These are phyloP conservation scores for Aegotheles bennettii DNA, from an alignment of 2,113 vertebrate genomes.

Conservation along the genomic window DNA sequence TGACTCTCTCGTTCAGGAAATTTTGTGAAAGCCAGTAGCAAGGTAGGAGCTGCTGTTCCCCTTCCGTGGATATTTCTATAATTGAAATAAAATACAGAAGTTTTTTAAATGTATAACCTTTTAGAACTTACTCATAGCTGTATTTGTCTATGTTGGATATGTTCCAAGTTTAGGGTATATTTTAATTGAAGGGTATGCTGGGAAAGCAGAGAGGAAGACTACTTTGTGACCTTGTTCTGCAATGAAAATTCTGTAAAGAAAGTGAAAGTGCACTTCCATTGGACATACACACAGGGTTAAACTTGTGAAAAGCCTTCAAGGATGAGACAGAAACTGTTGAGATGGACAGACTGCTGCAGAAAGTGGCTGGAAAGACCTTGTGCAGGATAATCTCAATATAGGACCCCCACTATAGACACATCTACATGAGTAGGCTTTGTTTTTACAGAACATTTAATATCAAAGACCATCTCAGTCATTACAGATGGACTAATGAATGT, in stretches of 20 bases:
- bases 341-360: background rate
- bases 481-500: background rate
- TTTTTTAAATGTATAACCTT: background rate
- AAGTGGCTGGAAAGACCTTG: background rate
- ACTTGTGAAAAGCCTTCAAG: background rate
- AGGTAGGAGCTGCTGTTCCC: conserved; percentile 7
- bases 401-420: background rate
- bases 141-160: background rate
- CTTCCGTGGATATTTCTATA: conserved; percentile 56
- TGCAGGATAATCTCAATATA: background rate
- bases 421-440: background rate
- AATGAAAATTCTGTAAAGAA: background rate
- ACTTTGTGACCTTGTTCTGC: background rate
- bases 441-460: background rate
- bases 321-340: background rate
- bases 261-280: background rate
- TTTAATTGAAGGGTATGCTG: background rate
- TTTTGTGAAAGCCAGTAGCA: conserved; percentile 71
- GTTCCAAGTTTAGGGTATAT: background rate
- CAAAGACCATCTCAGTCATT: background rate
- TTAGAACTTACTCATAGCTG: background rate
- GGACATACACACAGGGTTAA: background rate
- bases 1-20: conserved; percentile 67
- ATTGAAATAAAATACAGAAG: background rate
- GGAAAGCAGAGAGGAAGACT: background rate